Percentiles rank a stretch among this genome's conserved stretches.
Evolutionary conservation across 2,888 invertebrate species (phyloP).

Genomic region (Apotomis turbidana): DNA sequence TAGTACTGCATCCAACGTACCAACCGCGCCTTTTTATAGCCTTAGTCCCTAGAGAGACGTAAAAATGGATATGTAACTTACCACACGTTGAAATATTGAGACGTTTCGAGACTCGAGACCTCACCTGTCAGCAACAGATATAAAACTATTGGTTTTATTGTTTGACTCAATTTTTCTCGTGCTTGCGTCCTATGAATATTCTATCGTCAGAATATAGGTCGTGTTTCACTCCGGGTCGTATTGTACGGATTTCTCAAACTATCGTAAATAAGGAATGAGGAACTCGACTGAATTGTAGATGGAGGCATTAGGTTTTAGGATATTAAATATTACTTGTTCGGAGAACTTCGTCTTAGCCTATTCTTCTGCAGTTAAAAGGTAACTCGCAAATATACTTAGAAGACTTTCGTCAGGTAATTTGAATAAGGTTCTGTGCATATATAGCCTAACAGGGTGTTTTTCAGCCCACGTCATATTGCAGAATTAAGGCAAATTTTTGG

Average conservation of each 20-base stretch:
- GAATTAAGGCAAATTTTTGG: too few species aligned
- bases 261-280: slow-evolving; percentile 34
- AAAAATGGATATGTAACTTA: slow-evolving; percentile 37
- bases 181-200: slow-evolving; percentile 60
- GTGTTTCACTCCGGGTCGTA: slow-evolving; percentile 23
- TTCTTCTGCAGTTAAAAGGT: neutral
- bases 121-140: slow-evolving; percentile 68
- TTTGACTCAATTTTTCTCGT: slow-evolving; percentile 65
- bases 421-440: neutral
- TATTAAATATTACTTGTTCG: slow-evolving; percentile 18
- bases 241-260: slow-evolving; percentile 32
- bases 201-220: slow-evolving; percentile 44
- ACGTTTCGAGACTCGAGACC: slow-evolving; percentile 43
- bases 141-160: slow-evolving; percentile 74
- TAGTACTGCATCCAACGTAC: slow-evolving; percentile 41
- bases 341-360: neutral
- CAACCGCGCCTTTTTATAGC: slow-evolving; percentile 48
- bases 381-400: too few species aligned
- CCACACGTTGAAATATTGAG: slow-evolving; percentile 40
- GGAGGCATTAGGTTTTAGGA: slow-evolving; percentile 15
- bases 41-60: slow-evolving; percentile 46
- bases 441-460: too few species aligned
- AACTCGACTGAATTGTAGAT: slow-evolving; percentile 24
- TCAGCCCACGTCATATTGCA: too few species aligned
- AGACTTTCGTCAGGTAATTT: neutral